A percentile compares a stretch with the other conserved stretches of the same genome.
These are phyloP conservation scores for Athalia rosae DNA, from an alignment of 2,888 invertebrate genomes.

Conservation along the genomic window DNA sequence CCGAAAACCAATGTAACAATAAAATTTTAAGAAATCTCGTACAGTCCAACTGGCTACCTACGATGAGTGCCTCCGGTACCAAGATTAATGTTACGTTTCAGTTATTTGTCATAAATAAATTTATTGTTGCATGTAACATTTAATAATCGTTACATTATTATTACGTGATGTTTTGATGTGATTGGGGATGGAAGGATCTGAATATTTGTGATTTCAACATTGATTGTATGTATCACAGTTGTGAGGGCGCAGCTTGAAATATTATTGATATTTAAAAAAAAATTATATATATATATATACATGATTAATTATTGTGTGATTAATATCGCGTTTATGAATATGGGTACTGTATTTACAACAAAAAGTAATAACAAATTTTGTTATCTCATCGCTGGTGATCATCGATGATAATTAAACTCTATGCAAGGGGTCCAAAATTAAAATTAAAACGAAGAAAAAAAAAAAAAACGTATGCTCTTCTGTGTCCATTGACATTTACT, in stretches of 20 bases:
- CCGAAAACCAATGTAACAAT: background rate
- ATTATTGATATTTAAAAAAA: background rate
- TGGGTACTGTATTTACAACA: background rate
- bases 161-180: too few relatives aligned
- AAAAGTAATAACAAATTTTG: background rate
- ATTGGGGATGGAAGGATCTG: too few relatives aligned
- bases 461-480: conserved; percentile 34
- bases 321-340: background rate
- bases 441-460: background rate
- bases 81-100: background rate
- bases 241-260: too few relatives aligned
- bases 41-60: conserved; percentile 10
- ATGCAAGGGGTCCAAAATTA: conserved; percentile 39
- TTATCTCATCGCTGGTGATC: conserved; percentile 17
- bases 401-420: conserved; percentile 35
- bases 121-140: background rate
- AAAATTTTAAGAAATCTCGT: background rate
- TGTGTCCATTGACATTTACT: conserved; percentile 40
- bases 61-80: conserved; percentile 42
- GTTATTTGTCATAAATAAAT: background rate
- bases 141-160: background rate
- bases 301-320: background rate
- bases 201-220: too few relatives aligned
- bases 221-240: too few relatives aligned
- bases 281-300: background rate